Evolutionary conservation across 1,140 invertebrate genomes (phyloP).

Genomic region (Tribolium castaneum): DNA sequence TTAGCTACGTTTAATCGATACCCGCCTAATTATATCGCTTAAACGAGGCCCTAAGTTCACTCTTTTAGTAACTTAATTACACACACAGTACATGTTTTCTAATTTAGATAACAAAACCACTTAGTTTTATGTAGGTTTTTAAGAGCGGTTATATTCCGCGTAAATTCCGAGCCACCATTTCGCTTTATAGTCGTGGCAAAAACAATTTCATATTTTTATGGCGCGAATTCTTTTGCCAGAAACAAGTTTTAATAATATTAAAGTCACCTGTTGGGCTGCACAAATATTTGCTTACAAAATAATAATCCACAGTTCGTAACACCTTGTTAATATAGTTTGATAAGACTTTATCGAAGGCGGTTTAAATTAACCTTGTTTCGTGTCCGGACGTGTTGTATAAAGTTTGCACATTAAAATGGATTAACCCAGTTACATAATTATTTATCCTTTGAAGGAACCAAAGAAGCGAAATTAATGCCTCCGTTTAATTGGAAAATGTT

Average conservation of each 20-base stretch:
- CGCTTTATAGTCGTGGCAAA: slow-evolving; percentile 18
- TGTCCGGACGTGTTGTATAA: not conserved
- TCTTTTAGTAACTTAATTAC: slow-evolving; percentile 3
- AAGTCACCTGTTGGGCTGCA: not conserved
- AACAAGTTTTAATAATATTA: not conserved
- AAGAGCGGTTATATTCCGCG: slow-evolving; percentile 13
- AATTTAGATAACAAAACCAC: slow-evolving; percentile 34
- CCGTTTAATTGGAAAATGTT: slow-evolving; percentile 27
- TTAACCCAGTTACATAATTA: slow-evolving; percentile 12
- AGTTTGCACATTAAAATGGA: not conserved
- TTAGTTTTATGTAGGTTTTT: slow-evolving; percentile 19
- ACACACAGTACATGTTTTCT: slow-evolving; percentile 21
- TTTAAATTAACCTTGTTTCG: slow-evolving; percentile 11
- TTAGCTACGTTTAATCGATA: not conserved
- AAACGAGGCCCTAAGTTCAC: not conserved
- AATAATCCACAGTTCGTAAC: not conserved
- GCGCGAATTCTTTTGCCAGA: not conserved
- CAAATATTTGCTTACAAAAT: slow-evolving; percentile 15
- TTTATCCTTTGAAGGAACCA: not conserved
- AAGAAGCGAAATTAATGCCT: slow-evolving; percentile 16
- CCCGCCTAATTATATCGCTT: not conserved
- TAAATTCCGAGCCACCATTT: slow-evolving; percentile 4
- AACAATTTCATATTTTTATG: slow-evolving; percentile 28
- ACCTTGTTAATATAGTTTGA: not conserved
- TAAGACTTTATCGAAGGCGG: slow-evolving; percentile 6